Base-by-base conservation (phyloP, 1,140 invertebrate species). In the Drosophila fuyamai region DNA sequence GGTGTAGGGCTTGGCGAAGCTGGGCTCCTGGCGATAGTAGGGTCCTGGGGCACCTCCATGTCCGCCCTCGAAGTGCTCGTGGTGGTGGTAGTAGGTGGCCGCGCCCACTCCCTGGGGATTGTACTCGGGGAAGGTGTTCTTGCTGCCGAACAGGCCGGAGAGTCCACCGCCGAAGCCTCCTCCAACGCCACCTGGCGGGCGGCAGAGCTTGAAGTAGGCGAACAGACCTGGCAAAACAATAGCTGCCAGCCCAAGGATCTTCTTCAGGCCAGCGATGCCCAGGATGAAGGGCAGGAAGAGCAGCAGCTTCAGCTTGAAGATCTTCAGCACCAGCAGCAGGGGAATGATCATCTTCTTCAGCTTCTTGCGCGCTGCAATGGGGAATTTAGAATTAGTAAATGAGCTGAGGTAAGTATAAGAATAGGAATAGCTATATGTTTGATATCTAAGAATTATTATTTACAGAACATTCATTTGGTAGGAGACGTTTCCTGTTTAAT, bases 271-370 rank as follows among this genome's bases (percentile, higher is more conserved):
- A 8, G 95, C 96, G 61, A 97, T 92, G 10, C 96, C 96, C 32
- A 97, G 93, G 51, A 97, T 96, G 67, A 97, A 93, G 1, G 96
- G 96, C 82, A 97, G 89, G 93, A 97, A 96, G 4, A 97, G 93
- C 1, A 97, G 93, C 14, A 97, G 92, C 79, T 97, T 97, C 80
- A 97, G 80, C 91, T 97, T 97, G 94, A 97, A 97, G 48, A 97
- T 93, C 91, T 97, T 97, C 60, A 97, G 90, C 55, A 97, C 95
- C 61, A 97, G 91, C 77, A 97, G 92, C 94, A 97, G 94, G 0
- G 96, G 96, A 68, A 97, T 95, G 76, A 97, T 95, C n/a, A 97
- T 93, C 85, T 96, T 97, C 94, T 96, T 96, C 54, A 97, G 92
- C 89, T 95, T 95, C 86, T 96, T 95, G 12, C 96, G 95, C 72